Base-by-base conservation (phyloP, 2,113 vertebrate genomes). In the Equus przewalskii region DNA sequence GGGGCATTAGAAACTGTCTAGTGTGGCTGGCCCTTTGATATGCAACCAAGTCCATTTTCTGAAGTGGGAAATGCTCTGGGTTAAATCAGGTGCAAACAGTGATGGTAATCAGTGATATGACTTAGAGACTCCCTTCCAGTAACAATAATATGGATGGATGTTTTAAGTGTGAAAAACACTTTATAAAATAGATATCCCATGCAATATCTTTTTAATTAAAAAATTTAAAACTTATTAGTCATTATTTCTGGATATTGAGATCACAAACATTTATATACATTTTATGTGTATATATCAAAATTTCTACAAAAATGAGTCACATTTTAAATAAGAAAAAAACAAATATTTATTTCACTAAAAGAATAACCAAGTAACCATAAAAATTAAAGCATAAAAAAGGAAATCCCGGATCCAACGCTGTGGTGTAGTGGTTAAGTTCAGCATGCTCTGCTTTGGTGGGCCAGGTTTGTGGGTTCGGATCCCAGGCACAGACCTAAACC, bases 211-310 rank as follows among this genome's bases (percentile, higher is more conserved):
- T 62, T 54, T 73, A 80, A 62, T n/a, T 89, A 84, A 92, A 79
- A 54, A 41, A 44, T 86, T 87, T 24, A 80, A 64, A 96, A 49
- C 11, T 56, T 79, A 87, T 82, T 91, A 28, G 70, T 89, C 26
- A 79, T 96, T 92, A 83, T 89, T 97, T 93, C n/a, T 51, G 30
- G 16, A 1, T 51, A 89, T 46, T 85, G n/a, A 67, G 41, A 89
- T 69, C 26, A 67, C 1, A 97, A 84, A 67, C 22, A 49, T 51
- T 51, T 54, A 26, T 56, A n/a, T 87, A 64, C 56, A 56, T 87
- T 73, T 91, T 81, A 84, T 46, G 44, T 36, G 15, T 44, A 11
- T 67, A 88, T 81, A 83, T 73, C 64, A 62, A 83, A 82, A 49
- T 62, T 80, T 80, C 36, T 91, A 36, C 10, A 56, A 67, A 79